A percentile compares a stretch with the other conserved stretches of the same genome.
Conservation (phyloP, 2,888 invertebrate species). For the Pyrochroa serraticornis region DNA sequence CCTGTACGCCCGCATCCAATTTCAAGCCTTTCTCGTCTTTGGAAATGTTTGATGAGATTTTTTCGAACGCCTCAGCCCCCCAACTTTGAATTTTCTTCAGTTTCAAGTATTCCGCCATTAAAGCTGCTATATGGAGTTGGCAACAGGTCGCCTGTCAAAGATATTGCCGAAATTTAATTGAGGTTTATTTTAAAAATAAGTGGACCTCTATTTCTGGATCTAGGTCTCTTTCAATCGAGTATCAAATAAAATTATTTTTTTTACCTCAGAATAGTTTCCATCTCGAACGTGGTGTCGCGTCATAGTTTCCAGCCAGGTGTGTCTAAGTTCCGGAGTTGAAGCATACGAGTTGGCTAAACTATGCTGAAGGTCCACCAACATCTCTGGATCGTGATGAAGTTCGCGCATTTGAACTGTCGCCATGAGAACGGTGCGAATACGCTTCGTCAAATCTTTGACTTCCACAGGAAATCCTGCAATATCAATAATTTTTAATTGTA, state of each 20-base stretch:
- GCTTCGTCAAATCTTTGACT: conserved; percentile 91
- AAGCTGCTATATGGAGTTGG: conserved; percentile 91
- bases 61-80: conserved; percentile 86
- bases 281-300: conserved; percentile 84
- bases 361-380: conserved; percentile 88
- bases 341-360: conserved; percentile 92
- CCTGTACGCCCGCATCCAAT: conserved; percentile 79
- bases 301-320: conserved; percentile 96
- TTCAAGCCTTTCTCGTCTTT: conserved; percentile 85
- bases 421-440: conserved; percentile 92
- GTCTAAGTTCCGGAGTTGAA: conserved; percentile 90
- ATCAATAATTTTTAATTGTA: conserved; percentile 5
- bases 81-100: conserved; percentile 74
- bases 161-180: conserved; percentile 2
- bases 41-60: conserved; percentile 86
- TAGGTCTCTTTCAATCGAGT: no score
- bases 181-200: neutral
- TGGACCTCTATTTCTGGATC: no score
- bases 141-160: conserved; percentile 86
- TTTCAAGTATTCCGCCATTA: conserved; percentile 92
- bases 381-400: conserved; percentile 89
- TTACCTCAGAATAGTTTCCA: conserved; percentile 86
- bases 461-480: conserved; percentile 78
- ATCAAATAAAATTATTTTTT: neutral
- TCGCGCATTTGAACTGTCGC: conserved; percentile 93